Percentiles rank a stretch among this genome's conserved stretches.
These are phyloP conservation scores for Gallinago jamesoni DNA, from an alignment of 2,113 vertebrate species.

Conservation along the genomic window DNA sequence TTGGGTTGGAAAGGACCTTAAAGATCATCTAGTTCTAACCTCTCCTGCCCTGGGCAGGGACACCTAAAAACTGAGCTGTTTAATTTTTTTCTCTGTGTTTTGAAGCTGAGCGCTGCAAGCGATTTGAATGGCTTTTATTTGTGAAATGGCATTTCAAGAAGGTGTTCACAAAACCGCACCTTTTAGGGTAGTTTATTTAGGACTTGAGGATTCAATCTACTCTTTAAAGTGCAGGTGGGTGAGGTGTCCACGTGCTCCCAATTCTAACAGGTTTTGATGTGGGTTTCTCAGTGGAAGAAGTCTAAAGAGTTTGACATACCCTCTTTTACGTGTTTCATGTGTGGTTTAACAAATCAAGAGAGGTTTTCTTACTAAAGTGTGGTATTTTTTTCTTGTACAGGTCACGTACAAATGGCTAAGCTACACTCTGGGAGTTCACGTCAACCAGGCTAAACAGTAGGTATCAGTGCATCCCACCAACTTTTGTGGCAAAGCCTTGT, in stretches of 20 bases:
- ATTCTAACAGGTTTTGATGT: neutral
- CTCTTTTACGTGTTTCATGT: no score
- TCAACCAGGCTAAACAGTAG: conserved; percentile 93
- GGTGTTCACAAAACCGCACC: fast-evolving
- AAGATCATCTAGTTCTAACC: neutral
- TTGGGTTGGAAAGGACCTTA: neutral
- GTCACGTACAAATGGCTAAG: conserved; percentile 99
- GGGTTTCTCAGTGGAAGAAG: fast-evolving
- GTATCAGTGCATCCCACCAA: conserved; percentile 35
- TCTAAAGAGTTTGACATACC: fast-evolving
- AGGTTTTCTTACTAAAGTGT: neutral
- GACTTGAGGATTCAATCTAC: neutral
- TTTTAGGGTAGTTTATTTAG: neutral
- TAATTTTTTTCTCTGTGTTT: neutral
- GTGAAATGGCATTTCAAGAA: neutral
- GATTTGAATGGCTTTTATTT: neutral
- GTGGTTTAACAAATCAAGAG: neutral
- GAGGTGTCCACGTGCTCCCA: fast-evolving
- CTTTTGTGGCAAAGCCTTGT: neutral
- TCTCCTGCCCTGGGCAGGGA: neutral
- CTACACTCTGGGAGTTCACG: conserved; percentile 91
- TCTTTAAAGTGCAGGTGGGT: neutral
- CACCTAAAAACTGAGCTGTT: neutral
- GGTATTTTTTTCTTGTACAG: conserved; percentile 49
- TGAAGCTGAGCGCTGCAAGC: fast-evolving